Percentiles rank a stretch among this genome's conserved stretches.
Conservation (phyloP, 2,888 invertebrate genomes). For the Hartigia nigra region DNA sequence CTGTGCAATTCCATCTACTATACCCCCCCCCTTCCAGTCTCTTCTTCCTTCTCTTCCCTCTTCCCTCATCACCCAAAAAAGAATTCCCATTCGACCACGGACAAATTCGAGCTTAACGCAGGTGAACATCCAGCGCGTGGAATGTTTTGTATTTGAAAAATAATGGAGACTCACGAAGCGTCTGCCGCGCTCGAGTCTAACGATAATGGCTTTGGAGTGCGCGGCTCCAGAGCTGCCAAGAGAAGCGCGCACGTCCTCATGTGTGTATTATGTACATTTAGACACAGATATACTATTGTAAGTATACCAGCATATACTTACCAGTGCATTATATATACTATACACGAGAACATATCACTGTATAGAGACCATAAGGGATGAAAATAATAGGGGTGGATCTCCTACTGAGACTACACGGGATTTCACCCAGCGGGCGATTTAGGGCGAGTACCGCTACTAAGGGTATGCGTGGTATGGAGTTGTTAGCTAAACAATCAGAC, state of each 20-base stretch:
- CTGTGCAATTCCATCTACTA: not conserved
- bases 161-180: conserved; percentile 23
- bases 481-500: conserved; percentile 42
- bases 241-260: conserved; percentile 7
- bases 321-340: not conserved
- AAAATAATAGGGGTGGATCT: conserved; percentile 9
- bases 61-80: not conserved
- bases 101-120: not conserved
- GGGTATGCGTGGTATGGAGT: conserved; percentile 20
- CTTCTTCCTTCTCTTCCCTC: too few relatives aligned
- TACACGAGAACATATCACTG: not conserved
- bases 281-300: conserved; percentile 17
- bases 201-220: conserved; percentile 59
- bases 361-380: not conserved
- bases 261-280: conserved; percentile 7
- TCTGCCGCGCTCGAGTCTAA: conserved; percentile 32
- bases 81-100: not conserved
- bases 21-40: too few relatives aligned
- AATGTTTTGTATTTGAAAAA: conserved; percentile 21
- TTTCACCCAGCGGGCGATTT: not conserved
- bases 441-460: conserved; percentile 3
- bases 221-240: conserved; percentile 35
- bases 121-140: not conserved
- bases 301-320: conserved; percentile 11
- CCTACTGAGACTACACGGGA: not conserved